Evolutionary conservation across 2,888 invertebrate genomes (phyloP).

Genomic region (Caprella mutica): DNA sequence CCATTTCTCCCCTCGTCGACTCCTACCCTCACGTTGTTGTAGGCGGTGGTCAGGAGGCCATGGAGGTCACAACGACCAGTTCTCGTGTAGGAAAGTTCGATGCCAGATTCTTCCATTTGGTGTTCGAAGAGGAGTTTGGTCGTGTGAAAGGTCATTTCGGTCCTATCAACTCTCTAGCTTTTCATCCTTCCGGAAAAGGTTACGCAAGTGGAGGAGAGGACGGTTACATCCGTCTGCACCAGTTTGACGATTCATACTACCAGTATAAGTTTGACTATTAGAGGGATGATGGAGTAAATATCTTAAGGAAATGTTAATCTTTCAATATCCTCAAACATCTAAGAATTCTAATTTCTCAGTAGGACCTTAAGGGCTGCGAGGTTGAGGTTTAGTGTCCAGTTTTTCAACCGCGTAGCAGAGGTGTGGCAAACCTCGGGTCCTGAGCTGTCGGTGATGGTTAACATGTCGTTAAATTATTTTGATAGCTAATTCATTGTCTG

Average conservation of each 20-base stretch:
- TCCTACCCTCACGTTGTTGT: slow-evolving; percentile 66
- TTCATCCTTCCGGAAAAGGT: slow-evolving; percentile 94
- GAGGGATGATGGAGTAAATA: too few species aligned
- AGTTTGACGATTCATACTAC: slow-evolving; percentile 91
- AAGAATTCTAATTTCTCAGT: too few species aligned
- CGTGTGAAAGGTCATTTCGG: slow-evolving; percentile 99
- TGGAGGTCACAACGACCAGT: slow-evolving; percentile 94
- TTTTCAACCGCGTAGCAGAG: too few species aligned
- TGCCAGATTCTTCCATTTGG: slow-evolving; percentile 81
- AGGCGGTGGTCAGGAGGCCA: slow-evolving; percentile 98
- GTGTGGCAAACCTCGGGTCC: too few species aligned
- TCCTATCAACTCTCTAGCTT: slow-evolving; percentile 95
- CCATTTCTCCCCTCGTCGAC: slow-evolving; percentile 86
- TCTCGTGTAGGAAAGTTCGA: slow-evolving; percentile 94
- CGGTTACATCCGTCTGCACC: slow-evolving; percentile 91
- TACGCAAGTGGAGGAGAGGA: slow-evolving; percentile 97
- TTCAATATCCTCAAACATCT: too few species aligned
- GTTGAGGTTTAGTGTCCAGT: too few species aligned
- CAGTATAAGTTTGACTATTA: slow-evolving; percentile 83
- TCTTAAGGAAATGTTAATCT: too few species aligned
- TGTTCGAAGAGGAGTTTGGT: slow-evolving; percentile 94
- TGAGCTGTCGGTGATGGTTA: too few species aligned
- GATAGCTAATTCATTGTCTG: too few species aligned
- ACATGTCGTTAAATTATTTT: too few species aligned
- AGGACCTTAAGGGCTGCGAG: too few species aligned